These are phyloP conservation scores for Labeo rohita DNA, from an alignment of 2,113 vertebrate genomes.

Conservation along the genomic window DNA sequence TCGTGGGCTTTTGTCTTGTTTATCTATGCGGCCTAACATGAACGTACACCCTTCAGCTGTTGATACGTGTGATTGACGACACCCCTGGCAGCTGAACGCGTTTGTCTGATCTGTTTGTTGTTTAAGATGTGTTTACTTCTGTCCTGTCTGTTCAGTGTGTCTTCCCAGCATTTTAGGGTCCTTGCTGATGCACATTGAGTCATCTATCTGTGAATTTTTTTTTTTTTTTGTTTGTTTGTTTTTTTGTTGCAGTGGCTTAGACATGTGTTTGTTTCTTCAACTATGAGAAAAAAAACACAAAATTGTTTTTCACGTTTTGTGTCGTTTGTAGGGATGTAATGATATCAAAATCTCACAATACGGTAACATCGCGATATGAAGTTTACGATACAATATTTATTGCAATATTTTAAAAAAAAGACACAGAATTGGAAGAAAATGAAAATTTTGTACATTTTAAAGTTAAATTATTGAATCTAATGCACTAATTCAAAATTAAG, in stretches of 20 bases:
- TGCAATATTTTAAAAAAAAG: too few species aligned
- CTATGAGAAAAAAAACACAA: not conserved
- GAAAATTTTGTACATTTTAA: too few species aligned
- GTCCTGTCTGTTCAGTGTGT: not conserved
- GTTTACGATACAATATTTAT: too few species aligned
- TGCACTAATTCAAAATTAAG: too few species aligned
- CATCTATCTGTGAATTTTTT: not conserved
- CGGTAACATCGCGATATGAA: too few species aligned
- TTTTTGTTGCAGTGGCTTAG: not conserved
- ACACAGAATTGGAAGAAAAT: too few species aligned
- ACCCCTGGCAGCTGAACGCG: not conserved
- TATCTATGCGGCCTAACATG: not conserved
- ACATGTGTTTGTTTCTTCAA: not conserved
- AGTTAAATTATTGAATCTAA: too few species aligned
- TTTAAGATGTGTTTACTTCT: slow-evolving; percentile 11
- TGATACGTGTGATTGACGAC: slow-evolving; percentile 5
- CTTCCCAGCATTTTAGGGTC: slow-evolving; percentile 15
- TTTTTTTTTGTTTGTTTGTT: not conserved
- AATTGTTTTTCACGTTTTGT: not conserved
- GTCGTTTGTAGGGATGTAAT: not conserved
- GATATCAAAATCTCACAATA: too few species aligned
- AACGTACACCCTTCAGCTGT: not conserved
- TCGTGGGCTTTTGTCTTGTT: not conserved
- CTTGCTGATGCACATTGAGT: not conserved
- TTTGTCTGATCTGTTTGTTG: not conserved